Evolutionary conservation across 2,113 vertebrate species (phyloP).

Genomic region (Perca schrenkii): DNA sequence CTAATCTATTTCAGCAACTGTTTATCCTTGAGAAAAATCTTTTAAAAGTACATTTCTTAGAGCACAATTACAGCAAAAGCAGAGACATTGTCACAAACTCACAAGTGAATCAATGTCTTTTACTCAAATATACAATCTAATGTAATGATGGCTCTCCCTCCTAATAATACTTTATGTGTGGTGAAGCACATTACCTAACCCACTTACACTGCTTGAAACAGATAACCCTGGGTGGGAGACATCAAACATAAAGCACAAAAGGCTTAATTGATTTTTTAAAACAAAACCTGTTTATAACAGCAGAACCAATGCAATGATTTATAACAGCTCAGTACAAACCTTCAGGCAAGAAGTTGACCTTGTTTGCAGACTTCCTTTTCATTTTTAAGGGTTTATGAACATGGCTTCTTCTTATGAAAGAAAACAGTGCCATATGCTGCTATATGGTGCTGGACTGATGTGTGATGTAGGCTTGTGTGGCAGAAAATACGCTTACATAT

Average conservation of each 20-base stretch:
- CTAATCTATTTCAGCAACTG: neutral
- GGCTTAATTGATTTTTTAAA: constrained; percentile 70
- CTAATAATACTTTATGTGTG: constrained; percentile 47
- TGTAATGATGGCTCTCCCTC: constrained; percentile 21
- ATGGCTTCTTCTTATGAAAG: constrained; percentile 41
- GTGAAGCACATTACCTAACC: constrained; percentile 64
- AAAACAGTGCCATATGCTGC: constrained; percentile 54
- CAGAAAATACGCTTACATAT: constrained; percentile 39
- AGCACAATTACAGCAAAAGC: neutral
- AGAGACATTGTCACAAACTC: neutral
- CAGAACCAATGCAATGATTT: constrained; percentile 70
- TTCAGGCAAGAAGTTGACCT: constrained; percentile 70
- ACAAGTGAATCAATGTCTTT: neutral
- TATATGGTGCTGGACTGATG: constrained; percentile 20
- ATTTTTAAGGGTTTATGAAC: constrained; percentile 56
- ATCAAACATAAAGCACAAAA: constrained; percentile 67
- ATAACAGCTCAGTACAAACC: constrained; percentile 62
- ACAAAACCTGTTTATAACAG: constrained; percentile 69
- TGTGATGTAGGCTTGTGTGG: constrained; percentile 27
- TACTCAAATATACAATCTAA: constrained; percentile 7
- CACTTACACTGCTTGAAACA: constrained; percentile 62
- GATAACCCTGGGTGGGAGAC: constrained; percentile 69
- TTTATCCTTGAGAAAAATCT: accelerated
- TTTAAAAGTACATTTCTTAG: neutral
- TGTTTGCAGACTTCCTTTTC: constrained; percentile 66